Conservation (phyloP, 2,797 vertebrate species). For the Malacoraja senta region DNA sequence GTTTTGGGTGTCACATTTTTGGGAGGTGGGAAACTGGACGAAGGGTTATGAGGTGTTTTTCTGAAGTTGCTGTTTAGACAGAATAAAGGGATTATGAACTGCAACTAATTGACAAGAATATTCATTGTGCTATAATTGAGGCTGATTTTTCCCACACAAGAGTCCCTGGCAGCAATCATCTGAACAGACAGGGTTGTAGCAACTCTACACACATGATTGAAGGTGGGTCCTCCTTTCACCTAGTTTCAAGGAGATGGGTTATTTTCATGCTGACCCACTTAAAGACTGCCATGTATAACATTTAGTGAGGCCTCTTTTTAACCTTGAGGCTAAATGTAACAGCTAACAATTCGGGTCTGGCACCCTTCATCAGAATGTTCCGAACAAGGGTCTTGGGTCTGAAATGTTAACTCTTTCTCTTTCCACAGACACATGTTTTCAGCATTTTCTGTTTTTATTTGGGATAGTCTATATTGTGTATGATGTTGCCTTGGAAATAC, state of each 20-base stretch:
- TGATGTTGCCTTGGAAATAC: background rate
- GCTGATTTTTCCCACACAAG: background rate
- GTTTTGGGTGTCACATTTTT: background rate
- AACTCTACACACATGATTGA: background rate
- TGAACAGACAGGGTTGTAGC: background rate
- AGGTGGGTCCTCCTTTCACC: background rate
- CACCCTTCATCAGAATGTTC: no score
- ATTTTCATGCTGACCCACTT: background rate
- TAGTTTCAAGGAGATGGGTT: background rate
- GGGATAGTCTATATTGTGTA: background rate
- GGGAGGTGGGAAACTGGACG: background rate
- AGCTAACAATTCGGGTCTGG: background rate
- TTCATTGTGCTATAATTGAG: background rate
- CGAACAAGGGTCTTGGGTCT: no score
- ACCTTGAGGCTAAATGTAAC: background rate
- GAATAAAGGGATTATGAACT: background rate
- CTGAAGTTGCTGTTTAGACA: background rate
- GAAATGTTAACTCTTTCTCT: no score
- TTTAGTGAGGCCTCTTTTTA: background rate
- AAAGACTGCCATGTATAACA: background rate
- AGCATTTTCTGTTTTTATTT: no score
- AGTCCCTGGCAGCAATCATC: background rate
- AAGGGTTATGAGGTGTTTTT: background rate
- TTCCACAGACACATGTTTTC: no score
- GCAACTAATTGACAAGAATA: background rate